Evolutionary conservation across 2,888 invertebrate species (phyloP).

Genomic region (Agonopterix heracliana): DNA sequence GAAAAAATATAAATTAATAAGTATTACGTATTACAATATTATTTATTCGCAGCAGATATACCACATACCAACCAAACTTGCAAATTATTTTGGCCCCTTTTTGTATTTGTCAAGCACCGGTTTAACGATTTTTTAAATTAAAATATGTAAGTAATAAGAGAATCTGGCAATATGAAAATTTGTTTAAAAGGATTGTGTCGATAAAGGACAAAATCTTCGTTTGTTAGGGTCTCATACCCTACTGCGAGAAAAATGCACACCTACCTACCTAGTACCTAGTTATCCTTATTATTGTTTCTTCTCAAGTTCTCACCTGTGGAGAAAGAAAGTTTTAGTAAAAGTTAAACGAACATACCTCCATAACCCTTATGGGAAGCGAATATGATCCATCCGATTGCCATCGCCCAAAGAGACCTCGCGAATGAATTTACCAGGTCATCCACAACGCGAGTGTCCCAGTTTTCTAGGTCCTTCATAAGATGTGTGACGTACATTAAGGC

Average conservation of each 20-base stretch:
- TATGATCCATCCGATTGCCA: slow-evolving; percentile 46
- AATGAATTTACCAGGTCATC: slow-evolving; percentile 36
- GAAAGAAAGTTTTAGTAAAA: slow-evolving; percentile 8
- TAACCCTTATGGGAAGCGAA: slow-evolving; percentile 50
- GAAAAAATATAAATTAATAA: too few relatives aligned
- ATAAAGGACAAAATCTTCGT: background rate
- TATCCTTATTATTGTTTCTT: background rate
- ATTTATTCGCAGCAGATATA: too few relatives aligned
- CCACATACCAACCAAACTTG: too few relatives aligned
- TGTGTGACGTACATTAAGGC: slow-evolving; percentile 22
- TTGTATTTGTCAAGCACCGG: too few relatives aligned
- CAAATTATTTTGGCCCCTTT: too few relatives aligned
- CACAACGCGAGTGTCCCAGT: slow-evolving; percentile 26
- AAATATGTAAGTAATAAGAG: too few relatives aligned
- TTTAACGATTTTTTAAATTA: too few relatives aligned
- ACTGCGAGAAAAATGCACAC: background rate
- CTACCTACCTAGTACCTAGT: background rate
- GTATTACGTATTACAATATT: too few relatives aligned
- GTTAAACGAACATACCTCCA: slow-evolving; percentile 22
- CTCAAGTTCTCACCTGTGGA: background rate
- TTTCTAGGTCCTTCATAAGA: slow-evolving; percentile 18
- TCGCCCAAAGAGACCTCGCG: slow-evolving; percentile 45
- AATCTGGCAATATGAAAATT: too few relatives aligned
- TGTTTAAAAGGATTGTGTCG: background rate
- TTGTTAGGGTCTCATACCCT: background rate